Evolutionary conservation across 2,888 invertebrate species (phyloP), one percentile per base, ranked within the genome.

Genomic region (Heteromyza rotundicornis): DNA sequence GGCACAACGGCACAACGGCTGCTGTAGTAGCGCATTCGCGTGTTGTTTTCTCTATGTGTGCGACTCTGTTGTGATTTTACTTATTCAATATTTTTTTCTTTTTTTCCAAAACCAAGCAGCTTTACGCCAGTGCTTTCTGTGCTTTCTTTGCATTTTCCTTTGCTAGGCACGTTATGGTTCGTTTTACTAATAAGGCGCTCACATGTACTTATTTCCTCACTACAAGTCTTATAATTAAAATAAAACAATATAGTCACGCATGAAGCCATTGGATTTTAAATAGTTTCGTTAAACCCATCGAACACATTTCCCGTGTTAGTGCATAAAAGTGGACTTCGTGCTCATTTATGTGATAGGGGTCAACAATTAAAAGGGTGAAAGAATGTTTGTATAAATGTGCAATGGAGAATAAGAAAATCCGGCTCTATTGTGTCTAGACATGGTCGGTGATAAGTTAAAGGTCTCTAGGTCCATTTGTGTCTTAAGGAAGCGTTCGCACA

Each of bases 51-150:
- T 56, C 12, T n/a, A n/a, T n/a, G n/a, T n/a, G n/a, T n/a, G n/a
- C n/a, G n/a, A n/a, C n/a, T n/a, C n/a, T 36, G 40, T 24, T 56
- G 55, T 56, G 57, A 47, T 40, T 40, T 40, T 7, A 40, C 36
- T 27, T 16, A 23, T 47, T 47, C 16, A 27, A n/a, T 64, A 74
- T 69, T 71, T 67, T 47, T 53, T 68, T 67, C 57, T 57, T 59
- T 27, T 50, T 51, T 61, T 47, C 64, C 17, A 17, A 20, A 19
- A 19, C 10, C 47, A n/a, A n/a, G n/a, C n/a, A n/a, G 20, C 19
- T 47, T 47, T 14, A 14, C 8, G 40, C 40, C 40, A 14, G n/a
- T n/a, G n/a, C n/a, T n/a, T n/a, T n/a, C 14, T 40, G 2, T 5
- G 17, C 20, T 47, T 47, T 20, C 19, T 47, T 19, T 17, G 17